Evolutionary conservation across 1,140 invertebrate species (phyloP), one percentile per base, ranked within the genome.

Genomic region (Ladona fulva): DNA sequence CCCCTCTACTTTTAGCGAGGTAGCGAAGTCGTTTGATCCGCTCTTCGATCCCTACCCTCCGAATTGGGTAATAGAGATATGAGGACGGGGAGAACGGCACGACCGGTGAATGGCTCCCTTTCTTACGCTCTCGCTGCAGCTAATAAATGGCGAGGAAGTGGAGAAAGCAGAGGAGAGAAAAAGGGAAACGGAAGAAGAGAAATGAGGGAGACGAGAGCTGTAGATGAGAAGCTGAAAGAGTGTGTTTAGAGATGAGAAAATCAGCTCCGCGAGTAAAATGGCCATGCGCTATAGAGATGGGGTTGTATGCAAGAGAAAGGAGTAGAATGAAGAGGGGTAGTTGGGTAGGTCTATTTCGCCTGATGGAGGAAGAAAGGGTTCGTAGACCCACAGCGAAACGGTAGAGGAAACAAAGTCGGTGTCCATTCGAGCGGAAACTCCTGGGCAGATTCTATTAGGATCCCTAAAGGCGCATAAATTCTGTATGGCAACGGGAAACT

Each of bases 381-480:
- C 29, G 29, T 37, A 37, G 52, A 66, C 16, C 52, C 52, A 12
- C 16, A 66, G 52, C 52, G 52, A 66, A 3, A 66, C n/a, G 52
- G 52, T 66, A 12, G 52, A 66, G 52, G 52, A 66, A 66, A 66
- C 52, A 66, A 66, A 66, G 16, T 66, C 52, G n/a, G 52, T 12
- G 52, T 12, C 52, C 52, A 66, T 66, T 66, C 5, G 52, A 66
- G 52, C 52, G 52, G 52, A 66, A 66, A 66, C 52, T 16, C 52
- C 52, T 66, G 52, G 52, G 52, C 52, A 66, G 52, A 66, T 66
- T 66, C 52, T 66, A 66, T 66, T 66, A 66, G 52, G 52, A 12
- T 22, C 52, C n/a, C 52, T 66, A 66, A 66, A 66, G 52, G 52
- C 52, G 52, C 52, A 66, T 66, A 66, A 66, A 66, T 66, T 66